These are phyloP conservation scores for Agelastica alni DNA, from an alignment of 2,888 invertebrate genomes.

Conservation along the genomic window DNA sequence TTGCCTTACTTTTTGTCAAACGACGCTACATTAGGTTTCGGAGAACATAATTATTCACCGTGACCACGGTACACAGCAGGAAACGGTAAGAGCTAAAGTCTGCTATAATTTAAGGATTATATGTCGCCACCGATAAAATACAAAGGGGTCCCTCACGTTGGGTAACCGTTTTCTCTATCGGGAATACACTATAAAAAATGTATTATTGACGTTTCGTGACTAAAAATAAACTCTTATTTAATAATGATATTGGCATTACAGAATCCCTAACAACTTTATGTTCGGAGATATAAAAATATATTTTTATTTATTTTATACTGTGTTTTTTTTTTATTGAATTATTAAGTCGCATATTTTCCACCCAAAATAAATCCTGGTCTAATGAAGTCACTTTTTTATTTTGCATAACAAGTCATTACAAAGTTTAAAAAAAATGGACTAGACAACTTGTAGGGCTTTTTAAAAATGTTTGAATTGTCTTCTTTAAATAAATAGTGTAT, in stretches of 20 bases:
- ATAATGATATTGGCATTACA: background rate
- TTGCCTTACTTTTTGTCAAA: conserved; percentile 3
- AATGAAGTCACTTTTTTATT: too few species aligned
- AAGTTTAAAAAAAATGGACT: too few species aligned
- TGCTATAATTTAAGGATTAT: conserved; percentile 16
- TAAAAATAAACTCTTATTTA: too few species aligned
- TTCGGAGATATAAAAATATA: background rate
- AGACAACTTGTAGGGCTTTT: too few species aligned
- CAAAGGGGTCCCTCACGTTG: background rate
- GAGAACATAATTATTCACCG: conserved; percentile 20
- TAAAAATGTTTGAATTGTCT: too few species aligned
- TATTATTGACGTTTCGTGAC: too few species aligned
- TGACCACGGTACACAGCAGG: conserved; percentile 8
- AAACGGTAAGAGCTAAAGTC: conserved; percentile 11
- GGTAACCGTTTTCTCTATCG: background rate
- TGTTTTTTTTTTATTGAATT: too few species aligned
- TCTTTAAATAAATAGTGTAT: too few species aligned
- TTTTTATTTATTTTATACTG: background rate
- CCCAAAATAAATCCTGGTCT: too few species aligned
- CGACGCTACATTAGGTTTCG: conserved; percentile 14
- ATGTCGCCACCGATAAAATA: conserved; percentile 15
- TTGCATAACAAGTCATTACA: too few species aligned
- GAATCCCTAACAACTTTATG: background rate
- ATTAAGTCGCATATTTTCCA: too few species aligned
- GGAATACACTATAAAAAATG: background rate